Evolutionary conservation across 2,888 invertebrate genomes (phyloP).

Genomic region (Callinectes sapidus): DNA sequence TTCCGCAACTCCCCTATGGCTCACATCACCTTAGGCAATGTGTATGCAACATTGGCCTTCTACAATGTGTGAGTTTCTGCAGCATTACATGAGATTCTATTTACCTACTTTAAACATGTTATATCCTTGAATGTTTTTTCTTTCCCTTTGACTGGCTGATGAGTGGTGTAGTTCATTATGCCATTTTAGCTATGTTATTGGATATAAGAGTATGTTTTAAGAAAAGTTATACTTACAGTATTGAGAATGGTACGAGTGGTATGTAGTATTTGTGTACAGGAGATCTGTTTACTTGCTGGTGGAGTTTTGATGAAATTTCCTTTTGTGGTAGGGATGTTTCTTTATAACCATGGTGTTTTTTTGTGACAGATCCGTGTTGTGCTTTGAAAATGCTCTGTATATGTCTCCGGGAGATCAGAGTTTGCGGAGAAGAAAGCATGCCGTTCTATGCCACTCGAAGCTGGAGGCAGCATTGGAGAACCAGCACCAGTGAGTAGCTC

Average conservation of each 20-base stretch:
- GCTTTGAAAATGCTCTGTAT: constrained; percentile 82
- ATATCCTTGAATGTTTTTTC: no score
- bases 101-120: no score
- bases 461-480: constrained; percentile 81
- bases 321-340: constrained; percentile 37
- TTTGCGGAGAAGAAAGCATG: constrained; percentile 81
- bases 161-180: no score
- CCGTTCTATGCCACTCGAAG: constrained; percentile 83
- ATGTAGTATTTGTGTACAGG: neutral
- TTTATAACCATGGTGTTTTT: constrained; percentile 74
- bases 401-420: constrained; percentile 81
- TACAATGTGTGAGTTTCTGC: constrained; percentile 78
- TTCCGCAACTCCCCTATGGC: constrained; percentile 80
- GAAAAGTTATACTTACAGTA: no score
- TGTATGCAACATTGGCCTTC: constrained; percentile 83
- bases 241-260: no score
- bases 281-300: neutral
- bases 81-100: no score
- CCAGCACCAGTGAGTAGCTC: constrained; percentile 82
- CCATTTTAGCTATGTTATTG: no score
- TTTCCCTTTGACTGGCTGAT: neutral
- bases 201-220: no score
- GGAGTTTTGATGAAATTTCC: neutral
- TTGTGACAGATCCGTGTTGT: constrained; percentile 80
- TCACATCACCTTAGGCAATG: constrained; percentile 84